Evolutionary conservation across 2,888 invertebrate species (phyloP).

Genomic region (Hirtodrosophila duncani): DNA sequence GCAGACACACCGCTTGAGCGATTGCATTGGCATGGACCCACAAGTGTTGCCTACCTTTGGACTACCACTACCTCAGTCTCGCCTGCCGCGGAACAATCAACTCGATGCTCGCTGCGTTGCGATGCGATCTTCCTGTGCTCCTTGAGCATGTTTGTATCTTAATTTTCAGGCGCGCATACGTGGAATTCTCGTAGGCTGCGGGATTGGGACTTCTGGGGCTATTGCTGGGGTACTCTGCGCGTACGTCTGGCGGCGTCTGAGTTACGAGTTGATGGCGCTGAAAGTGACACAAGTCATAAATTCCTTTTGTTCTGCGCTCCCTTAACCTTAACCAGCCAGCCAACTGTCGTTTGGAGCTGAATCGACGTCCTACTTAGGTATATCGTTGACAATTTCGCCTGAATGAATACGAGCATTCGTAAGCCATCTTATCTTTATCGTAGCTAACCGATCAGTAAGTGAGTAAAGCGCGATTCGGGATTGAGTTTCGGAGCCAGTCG

Average conservation of each 20-base stretch:
- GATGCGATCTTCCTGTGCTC: constrained; percentile 62
- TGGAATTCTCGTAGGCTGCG: constrained; percentile 49
- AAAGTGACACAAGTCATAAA: constrained; percentile 76
- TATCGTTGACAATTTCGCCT: constrained; percentile 58
- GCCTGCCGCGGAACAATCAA: constrained; percentile 40
- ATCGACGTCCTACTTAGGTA: constrained; percentile 13
- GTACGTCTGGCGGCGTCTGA: constrained; percentile 55
- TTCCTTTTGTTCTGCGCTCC: constrained; percentile 56
- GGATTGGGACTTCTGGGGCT: constrained; percentile 19
- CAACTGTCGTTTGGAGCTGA: not conserved
- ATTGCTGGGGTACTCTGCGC: not conserved
- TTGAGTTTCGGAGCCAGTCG: constrained; percentile 47
- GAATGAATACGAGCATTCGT: constrained; percentile 43
- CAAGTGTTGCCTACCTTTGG: constrained; percentile 49
- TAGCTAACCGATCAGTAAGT: constrained; percentile 42
- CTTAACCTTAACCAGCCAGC: not conserved
- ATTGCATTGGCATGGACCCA: constrained; percentile 39
- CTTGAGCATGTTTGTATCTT: constrained; percentile 69
- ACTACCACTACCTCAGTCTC: no score
- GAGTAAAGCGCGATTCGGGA: constrained; percentile 42
- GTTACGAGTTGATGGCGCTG: constrained; percentile 73
- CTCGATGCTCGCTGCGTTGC: constrained; percentile 28
- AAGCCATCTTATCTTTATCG: constrained; percentile 41
- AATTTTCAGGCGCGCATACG: constrained; percentile 70
- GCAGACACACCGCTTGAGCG: constrained; percentile 45